These are phyloP conservation scores for Lepidochitona cinerea DNA, from an alignment of 2,888 invertebrate genomes.

Conservation along the genomic window DNA sequence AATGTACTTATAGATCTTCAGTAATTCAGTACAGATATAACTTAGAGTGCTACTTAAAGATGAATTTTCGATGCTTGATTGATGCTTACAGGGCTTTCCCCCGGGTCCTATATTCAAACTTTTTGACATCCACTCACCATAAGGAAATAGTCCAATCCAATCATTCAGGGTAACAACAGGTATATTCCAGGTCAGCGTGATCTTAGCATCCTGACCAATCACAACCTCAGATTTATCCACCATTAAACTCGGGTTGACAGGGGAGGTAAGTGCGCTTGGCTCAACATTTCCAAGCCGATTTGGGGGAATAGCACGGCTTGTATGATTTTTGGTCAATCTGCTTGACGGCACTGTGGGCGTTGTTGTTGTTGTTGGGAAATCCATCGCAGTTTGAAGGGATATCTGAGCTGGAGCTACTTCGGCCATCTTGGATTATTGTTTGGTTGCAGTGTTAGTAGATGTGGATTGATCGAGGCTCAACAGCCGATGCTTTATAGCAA, in stretches of 20 bases:
- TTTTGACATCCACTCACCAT: no score
- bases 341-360: background rate
- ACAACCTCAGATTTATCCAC: slow-evolving; percentile 48
- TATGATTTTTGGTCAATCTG: background rate
- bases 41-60: no score
- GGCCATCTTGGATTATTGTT: background rate
- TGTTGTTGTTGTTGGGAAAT: background rate
- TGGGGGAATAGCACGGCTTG: background rate
- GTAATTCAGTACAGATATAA: no score
- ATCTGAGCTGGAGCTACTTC: background rate
- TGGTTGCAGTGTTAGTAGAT: no score
- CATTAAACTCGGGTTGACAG: slow-evolving; percentile 55
- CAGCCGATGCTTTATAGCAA: no score
- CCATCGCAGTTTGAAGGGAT: background rate
- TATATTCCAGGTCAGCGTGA: slow-evolving; percentile 70
- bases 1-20: no score
- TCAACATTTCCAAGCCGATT: background rate
- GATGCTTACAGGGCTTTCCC: no score
- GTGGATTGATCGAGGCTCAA: no score
- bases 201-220: slow-evolving; percentile 42
- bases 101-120: no score
- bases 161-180: slow-evolving; percentile 68
- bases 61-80: no score
- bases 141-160: slow-evolving; percentile 71
- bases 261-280: background rate